Evolutionary conservation across 2,113 vertebrate species (phyloP), one percentile per base, ranked within the genome.

Genomic region (Vidua macroura): DNA sequence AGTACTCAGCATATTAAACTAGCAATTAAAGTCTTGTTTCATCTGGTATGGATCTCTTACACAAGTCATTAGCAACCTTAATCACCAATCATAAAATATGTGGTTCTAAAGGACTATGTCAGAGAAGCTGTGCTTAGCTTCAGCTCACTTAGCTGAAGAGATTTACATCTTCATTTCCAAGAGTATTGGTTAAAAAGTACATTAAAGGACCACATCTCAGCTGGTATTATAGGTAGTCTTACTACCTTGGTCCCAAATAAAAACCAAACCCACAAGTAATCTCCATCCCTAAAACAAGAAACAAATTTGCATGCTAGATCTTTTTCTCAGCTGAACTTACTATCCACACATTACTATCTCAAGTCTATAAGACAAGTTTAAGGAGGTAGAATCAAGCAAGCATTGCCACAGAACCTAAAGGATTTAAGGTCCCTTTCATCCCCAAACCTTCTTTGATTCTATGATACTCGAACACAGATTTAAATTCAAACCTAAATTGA

Each of bases 1-100:
- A 75, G 69, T 70, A 96, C 73, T 92, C 76, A 91, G 88, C 43
- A 92, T 41, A 95, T 28, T 82, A 92, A 91, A 92, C 3, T 11
- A 31, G 81, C 59, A 62, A 90, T 86, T 81, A 89, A 92, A 91
- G 60, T 59, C 37, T 44, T n/a, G 78, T 82, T 94, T 92, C 72
- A 85, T 93, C 66, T 58, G 13, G 28, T 33, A 69, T 33, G 52
- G 86, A 52, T 76, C 70, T 63, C 81, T 81, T 83, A 91, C 11
- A 19, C 22, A 73, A 43, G 35, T 73, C 58, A 76, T 86, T 69
- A 84, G 58, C 37, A 88, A 76, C 41, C 53, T 91, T 91, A 95
- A 82, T 92, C 88, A 82, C 60, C 78, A 78, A 80, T 91, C 81
- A 85, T 83, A 89, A 86, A 76, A 80, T 89, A 92, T 1, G 44